Base-by-base conservation (phyloP, 2,888 invertebrate genomes). In the Fragum fragum region DNA sequence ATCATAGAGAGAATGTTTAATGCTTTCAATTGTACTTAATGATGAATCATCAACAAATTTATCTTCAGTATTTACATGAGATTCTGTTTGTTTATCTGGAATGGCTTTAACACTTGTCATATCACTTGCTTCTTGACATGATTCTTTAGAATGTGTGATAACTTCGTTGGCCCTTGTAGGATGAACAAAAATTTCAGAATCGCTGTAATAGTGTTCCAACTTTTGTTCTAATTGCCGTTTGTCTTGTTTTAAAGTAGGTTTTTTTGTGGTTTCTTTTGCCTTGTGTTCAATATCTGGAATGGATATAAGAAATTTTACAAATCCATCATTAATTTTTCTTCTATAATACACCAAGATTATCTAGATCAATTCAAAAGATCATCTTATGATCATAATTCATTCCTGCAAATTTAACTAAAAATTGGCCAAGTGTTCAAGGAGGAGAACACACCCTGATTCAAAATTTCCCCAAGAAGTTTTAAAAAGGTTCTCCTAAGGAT, bases 241-340 rank as follows among this genome's bases (percentile, higher is more conserved):
- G 1, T 55, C 71, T 21, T 32, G 9, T 71, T 71, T 55, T 21
- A 55, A 2, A 21, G 55, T n/a, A 7, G 29, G 53, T 55, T 71
- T 55, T 21, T 21, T n/a, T 52, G 18, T 26, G 29, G 57, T 53
- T 29, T 76, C 84, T 26, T 72, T 77, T 29, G 76, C 57, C 76
- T 81, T 87, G 29, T 74, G 75, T 66, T 87, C 87, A 68, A 87
- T 85, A 59, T 83, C 87, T 87, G 76, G 52, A 85, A 83, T 53
- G 26, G 53, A 39, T 57, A 76, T 16, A 61, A 70, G 69, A n/a
- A n/a, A n/a, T n/a, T n/a, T n/a, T n/a, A n/a, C n/a, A n/a, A n/a
- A n/a, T n/a, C n/a, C n/a, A n/a, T n/a, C n/a, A n/a, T n/a, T n/a
- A n/a, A n/a, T n/a, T n/a, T n/a, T n/a, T n/a, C n/a, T n/a, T n/a